A percentile compares a stretch with the other conserved stretches of the same genome.
Evolutionary conservation across 2,888 invertebrate species (phyloP).

Genomic region (Volucella inflata): DNA sequence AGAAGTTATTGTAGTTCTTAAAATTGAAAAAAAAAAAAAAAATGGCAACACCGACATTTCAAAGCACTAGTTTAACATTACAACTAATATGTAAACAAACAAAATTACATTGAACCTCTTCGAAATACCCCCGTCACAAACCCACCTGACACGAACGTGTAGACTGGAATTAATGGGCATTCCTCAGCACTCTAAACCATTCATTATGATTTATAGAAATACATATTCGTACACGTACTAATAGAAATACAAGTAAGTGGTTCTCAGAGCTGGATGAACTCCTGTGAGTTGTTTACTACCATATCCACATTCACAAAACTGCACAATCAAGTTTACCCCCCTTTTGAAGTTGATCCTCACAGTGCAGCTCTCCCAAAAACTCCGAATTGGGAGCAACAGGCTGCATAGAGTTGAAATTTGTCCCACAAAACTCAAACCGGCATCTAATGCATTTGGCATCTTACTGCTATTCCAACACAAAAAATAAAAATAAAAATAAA

Average conservation of each 20-base stretch:
- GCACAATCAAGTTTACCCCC: slow-evolving; percentile 62
- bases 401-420: slow-evolving; percentile 44
- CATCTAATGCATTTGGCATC: slow-evolving; percentile 56
- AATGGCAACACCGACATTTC: slow-evolving; percentile 44
- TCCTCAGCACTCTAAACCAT: slow-evolving; percentile 18
- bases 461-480: slow-evolving; percentile 34
- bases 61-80: slow-evolving; percentile 13
- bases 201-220: neutral
- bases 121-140: neutral
- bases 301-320: slow-evolving; percentile 45
- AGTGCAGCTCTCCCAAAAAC: slow-evolving; percentile 1
- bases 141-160: slow-evolving; percentile 12
- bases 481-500: slow-evolving; percentile 20
- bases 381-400: slow-evolving; percentile 57
- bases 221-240: neutral
- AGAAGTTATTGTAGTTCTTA: neutral
- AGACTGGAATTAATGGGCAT: slow-evolving; percentile 66
- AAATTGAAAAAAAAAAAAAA: neutral
- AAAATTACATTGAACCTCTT: slow-evolving; percentile 38
- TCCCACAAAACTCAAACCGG: slow-evolving; percentile 67
- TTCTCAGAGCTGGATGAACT: neutral
- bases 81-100: slow-evolving; percentile 48
- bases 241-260: slow-evolving; percentile 4
- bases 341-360: slow-evolving; percentile 6
- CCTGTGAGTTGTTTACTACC: slow-evolving; percentile 10